Evolutionary conservation across 2,113 vertebrate species (phyloP), one percentile per base, ranked within the genome.

Genomic region (Psittacus erithacus): DNA sequence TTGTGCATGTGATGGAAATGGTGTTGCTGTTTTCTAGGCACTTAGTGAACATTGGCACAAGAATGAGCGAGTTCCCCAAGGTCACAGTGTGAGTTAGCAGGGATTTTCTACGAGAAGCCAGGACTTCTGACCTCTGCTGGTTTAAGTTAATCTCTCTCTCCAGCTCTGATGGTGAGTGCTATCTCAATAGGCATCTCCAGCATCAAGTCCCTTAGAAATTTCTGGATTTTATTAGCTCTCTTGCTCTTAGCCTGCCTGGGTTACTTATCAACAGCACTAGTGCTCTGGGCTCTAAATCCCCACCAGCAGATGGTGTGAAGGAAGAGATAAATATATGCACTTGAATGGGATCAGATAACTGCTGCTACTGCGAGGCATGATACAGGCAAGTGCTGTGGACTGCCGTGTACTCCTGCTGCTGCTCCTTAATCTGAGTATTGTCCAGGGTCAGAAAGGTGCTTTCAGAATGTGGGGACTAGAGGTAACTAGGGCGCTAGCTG

Each of bases 381-480:
- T 24, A 44, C 52, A 49, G 70, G 50, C 2, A 4, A 39, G 50
- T 16, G 71, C 90, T 77, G 76, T 73, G 47, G 29, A 1, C 59
- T 47, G 46, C 88, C 3, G 0, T 5, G 17, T 16, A 0, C 1
- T 31, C 18, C 70, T 77, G 75, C 65, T 8, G 0, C 46, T 2
- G 13, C 6, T 76, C 33, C 49, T 73, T 14, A 2, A 10, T 29
- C 57, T 47, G 79, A 75, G 25, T 23, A 5, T 49, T 79, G 86
- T 44, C 60, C 76, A 35, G 44, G 46, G 63, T 6, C 82, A 60
- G 49, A 22, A 55, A 90, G 70, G 76, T 52, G 38, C 73, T 70
- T 70, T 41, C 60, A 41, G 52, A 91, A 52, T 9, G 68, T 17
- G 24, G 8, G 49, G 80, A 76, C 44, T 29, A 10, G 70, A 65